A percentile compares a stretch with the other conserved stretches of the same genome.
These are phyloP conservation scores for Megalopta genalis DNA, from an alignment of 1,140 invertebrate species.

Conservation along the genomic window DNA sequence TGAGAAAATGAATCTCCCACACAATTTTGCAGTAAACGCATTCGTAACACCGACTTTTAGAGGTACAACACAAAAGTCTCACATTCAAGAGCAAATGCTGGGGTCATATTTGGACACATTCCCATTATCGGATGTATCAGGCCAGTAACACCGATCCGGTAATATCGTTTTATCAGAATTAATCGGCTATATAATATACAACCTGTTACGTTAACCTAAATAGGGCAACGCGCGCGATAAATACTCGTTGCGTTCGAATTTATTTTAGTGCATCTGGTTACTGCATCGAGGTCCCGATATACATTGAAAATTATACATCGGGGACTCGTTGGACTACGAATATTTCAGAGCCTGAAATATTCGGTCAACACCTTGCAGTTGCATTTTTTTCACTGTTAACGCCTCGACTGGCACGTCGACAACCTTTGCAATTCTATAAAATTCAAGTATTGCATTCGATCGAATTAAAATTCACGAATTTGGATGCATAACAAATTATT, in stretches of 20 bases:
- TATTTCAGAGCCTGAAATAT: background rate
- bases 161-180: constrained; percentile 28
- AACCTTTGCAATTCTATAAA: no score
- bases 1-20: no score
- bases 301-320: constrained; percentile 4
- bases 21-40: no score
- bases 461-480: no score
- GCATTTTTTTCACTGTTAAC: no score
- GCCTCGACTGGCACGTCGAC: no score
- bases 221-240: constrained; percentile 8
- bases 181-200: constrained; percentile 25
- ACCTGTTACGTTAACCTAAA: constrained; percentile 43
- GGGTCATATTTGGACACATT: background rate
- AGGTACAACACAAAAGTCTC: no score
- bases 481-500: no score
- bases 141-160: background rate
- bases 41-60: no score
- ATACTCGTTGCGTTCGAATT: constrained; percentile 22
- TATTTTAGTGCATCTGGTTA: constrained; percentile 24
- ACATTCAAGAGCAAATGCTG: no score
- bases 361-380: no score
- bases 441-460: no score
- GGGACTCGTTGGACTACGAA: background rate
- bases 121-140: constrained; percentile 6
- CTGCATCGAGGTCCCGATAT: background rate